Percentiles rank a stretch among this genome's conserved stretches.
These are phyloP conservation scores for Camelus bactrianus DNA, from an alignment of 2,113 vertebrate genomes.

Conservation along the genomic window DNA sequence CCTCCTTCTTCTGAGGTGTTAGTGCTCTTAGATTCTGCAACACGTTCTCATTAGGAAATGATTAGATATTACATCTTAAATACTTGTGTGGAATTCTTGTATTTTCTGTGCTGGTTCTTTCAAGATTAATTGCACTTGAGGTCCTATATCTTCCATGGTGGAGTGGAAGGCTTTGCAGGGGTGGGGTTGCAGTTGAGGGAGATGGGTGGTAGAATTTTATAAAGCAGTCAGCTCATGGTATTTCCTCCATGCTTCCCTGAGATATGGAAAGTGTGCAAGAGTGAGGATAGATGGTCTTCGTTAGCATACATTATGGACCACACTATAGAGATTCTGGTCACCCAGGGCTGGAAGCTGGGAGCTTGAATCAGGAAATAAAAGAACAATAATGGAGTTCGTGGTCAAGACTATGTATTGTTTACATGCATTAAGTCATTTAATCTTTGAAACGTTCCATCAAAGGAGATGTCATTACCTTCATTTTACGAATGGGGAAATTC, in stretches of 20 bases:
- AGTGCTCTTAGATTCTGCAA: background rate
- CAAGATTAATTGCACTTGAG: background rate
- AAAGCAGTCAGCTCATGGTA: background rate
- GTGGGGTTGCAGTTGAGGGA: background rate
- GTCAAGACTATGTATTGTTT: background rate
- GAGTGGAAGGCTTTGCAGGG: background rate
- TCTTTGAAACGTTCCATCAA: background rate
- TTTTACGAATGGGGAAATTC: background rate
- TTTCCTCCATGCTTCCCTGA: background rate
- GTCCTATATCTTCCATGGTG: background rate
- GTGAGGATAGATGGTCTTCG: background rate
- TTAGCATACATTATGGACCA: background rate
- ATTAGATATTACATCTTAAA: conserved; percentile 13
- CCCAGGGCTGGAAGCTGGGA: background rate
- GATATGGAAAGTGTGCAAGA: background rate
- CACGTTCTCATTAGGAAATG: background rate
- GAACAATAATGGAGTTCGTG: background rate
- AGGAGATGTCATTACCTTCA: background rate
- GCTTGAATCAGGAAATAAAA: background rate
- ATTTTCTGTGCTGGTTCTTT: conserved; percentile 14
- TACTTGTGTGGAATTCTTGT: background rate
- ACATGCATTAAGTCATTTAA: background rate
- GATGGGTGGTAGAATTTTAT: background rate
- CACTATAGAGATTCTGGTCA: background rate
- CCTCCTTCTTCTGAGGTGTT: background rate